phyloP scores from a whole-genome alignment of 2,888 invertebrate species.

The Rhamnusium bicolor region DNA sequence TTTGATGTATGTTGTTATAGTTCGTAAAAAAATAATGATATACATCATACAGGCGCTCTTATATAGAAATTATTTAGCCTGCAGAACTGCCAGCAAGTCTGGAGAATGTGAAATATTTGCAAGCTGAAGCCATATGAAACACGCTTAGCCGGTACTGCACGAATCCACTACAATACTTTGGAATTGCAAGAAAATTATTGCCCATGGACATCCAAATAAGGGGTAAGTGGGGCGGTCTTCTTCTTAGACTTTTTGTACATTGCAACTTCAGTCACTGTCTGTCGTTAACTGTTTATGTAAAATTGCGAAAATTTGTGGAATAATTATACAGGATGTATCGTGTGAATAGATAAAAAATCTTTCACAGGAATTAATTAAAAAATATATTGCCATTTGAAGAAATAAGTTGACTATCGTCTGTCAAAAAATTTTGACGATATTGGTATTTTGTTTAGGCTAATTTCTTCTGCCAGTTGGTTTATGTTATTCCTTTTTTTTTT shows the following conservation, averaged over 20 bases:
- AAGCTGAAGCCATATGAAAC: conserved; percentile 13
- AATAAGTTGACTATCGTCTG: no score
- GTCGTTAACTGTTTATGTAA: not conserved
- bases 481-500: no score
- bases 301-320: no score
- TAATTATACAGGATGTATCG: no score
- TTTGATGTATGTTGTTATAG: conserved; percentile 25
- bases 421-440: no score
- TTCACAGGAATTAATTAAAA: no score
- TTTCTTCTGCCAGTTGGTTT: no score
- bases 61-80: conserved; percentile 52
- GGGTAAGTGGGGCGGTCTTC: conserved; percentile 15
- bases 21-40: conserved; percentile 37
- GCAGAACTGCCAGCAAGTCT: conserved; percentile 52
- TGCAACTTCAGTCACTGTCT: not conserved
- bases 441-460: no score
- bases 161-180: conserved; percentile 3
- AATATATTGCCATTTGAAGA: no score
- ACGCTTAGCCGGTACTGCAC: conserved; percentile 25
- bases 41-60: conserved; percentile 46
- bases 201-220: conserved; percentile 8
- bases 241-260: not conserved
- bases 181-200: conserved; percentile 20
- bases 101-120: conserved; percentile 49
- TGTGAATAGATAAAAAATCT: no score